Evolutionary conservation across 2,888 invertebrate species (phyloP), one percentile per base, ranked within the genome.

Genomic region (Julus scanicus): DNA sequence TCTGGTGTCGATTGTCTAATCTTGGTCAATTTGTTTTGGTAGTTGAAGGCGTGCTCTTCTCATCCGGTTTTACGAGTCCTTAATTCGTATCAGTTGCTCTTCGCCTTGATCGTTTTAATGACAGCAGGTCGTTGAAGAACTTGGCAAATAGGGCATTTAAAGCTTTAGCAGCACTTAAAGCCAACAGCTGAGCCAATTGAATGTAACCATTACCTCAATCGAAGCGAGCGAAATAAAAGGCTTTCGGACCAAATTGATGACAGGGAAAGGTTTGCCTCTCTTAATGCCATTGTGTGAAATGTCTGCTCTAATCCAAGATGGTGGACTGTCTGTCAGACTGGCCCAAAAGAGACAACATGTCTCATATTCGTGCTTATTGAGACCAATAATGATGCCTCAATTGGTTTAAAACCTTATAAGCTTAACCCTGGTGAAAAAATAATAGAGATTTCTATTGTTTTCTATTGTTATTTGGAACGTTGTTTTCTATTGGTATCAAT

Each of bases 41-140:
- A 49, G 1, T 6, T 29, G 13, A 49, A 15, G 57, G 57, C 57
- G 57, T 57, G 57, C 57, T 57, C 57, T 11, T 57, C 57, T 57
- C 57, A 15, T 57, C 57, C 57, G 57, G 57, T 57, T 57, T 57
- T 57, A 57, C 57, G 57, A 57, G 57, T 57, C 57, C 57, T 57
- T 57, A 57, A 57, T 57, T 57, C 57, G 57, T 57, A 57, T 57
- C 57, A 57, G 57, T 57, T 57, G 11, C 57, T 57, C 57, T 57
- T 15, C 15, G 57, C 57, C 15, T 57, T 57, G 57, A 57, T 57
- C 57, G 57, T 57, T 57, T 57, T 57, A 57, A 57, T 57, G 57
- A 57, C 57, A 57, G 57, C 57, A 57, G 57, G 57, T 57, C 57
- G 57, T 57, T 57, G 57, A 57, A 57, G 57, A 57, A 57, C 57